Evolutionary conservation across 2,113 vertebrate species (phyloP).

Genomic region (Apodemus speciosus): DNA sequence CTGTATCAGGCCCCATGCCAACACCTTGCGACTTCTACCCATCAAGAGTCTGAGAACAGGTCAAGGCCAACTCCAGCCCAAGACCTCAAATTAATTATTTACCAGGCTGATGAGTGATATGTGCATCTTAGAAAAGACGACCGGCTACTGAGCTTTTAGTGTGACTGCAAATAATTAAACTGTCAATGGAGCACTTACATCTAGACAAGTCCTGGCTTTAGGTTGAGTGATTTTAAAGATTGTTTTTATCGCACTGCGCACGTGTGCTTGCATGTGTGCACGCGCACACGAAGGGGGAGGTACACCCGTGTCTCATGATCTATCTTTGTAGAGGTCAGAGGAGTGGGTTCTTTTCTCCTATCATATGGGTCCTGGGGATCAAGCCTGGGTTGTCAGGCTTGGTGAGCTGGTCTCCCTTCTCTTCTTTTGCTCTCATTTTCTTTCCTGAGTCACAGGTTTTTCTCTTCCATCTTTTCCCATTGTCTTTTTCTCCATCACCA

Average conservation of each 20-base stretch:
- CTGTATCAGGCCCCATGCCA: background rate
- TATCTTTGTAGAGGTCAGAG: background rate
- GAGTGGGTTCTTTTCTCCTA: background rate
- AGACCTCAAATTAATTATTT: conserved; percentile 28
- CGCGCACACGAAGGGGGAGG: background rate
- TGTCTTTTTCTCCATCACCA: background rate
- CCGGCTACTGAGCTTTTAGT: background rate
- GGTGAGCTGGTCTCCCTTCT: background rate
- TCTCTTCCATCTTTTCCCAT: background rate
- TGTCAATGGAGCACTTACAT: background rate
- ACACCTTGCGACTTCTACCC: background rate
- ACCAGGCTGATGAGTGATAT: background rate
- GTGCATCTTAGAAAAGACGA: background rate
- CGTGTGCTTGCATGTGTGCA: background rate
- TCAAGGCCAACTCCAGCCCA: conserved; percentile 13
- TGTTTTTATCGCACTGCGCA: background rate
- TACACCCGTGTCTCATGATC: background rate
- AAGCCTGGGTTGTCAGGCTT: background rate
- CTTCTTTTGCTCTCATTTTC: background rate
- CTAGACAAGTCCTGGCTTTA: background rate
- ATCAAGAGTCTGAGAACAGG: background rate
- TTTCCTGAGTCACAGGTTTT: background rate
- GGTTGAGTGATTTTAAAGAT: background rate
- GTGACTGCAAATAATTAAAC: background rate
- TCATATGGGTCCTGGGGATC: background rate